Base-by-base conservation (phyloP, 2,888 invertebrate genomes). In the Apodemia zela region DNA sequence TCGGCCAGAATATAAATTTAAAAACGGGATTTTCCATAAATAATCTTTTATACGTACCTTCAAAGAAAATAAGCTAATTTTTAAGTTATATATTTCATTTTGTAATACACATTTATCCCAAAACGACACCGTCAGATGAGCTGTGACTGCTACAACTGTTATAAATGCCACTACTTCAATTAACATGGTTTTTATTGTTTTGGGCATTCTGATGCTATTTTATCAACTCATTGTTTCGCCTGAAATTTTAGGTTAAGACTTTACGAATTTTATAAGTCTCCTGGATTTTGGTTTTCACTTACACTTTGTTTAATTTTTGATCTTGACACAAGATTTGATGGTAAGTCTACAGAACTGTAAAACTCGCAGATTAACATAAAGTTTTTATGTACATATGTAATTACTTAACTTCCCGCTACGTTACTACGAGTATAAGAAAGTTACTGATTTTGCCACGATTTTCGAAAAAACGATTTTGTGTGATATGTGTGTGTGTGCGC, bases 71-170 rank as follows among this genome's bases (percentile, higher is more conserved):
- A 90, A 71, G 57, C 79, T 85, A 15, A 69, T 71, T 68, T 85
- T 89, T 76, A 89, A 80, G 29, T 68, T 71, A 8, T 66, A 66
- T 29, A 89, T 66, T 66, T 89, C 84, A 1, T 69, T 72, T 64
- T 82, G 78, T 61, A 89, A 74, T 3, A 80, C 69, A 58, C 80
- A 79, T 61, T 78, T 74, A 66, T 89, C 88, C 87, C 85, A 89
- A 65, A 85, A 77, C 61, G 81, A 82, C 0, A 81, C 73, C 1
- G 75, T 72, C 7, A 87, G 61, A 67, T 89, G 86, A 8, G 85
- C 84, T 0, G 82, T 67, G 4, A 88, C 65, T 2, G 76, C 75
- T 13, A 84, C 70, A 45, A 83, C 65, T 8, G 80, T 74, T 35
- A 89, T 69, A 35, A 84, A 77, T 21, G 85, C 65, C 1, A 81